Conservation (phyloP, 2,113 vertebrate species). For the Pandion haliaetus region DNA sequence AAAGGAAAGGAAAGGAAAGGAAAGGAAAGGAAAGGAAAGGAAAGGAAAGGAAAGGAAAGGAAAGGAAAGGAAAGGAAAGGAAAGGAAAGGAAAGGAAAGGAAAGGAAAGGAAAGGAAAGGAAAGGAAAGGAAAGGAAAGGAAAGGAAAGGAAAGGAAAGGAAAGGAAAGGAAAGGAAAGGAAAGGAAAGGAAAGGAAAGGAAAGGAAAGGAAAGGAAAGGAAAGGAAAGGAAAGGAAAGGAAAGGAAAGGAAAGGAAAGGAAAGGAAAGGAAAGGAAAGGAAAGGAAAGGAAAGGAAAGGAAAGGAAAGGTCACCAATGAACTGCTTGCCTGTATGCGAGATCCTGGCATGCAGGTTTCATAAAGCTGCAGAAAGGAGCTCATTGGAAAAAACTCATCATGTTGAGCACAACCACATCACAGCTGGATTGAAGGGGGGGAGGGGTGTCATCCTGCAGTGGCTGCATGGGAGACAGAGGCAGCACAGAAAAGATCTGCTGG, state of each 20-base stretch:
- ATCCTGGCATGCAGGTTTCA: neutral
- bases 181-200: too few relatives aligned
- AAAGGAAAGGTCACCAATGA: neutral
- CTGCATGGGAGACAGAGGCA: neutral
- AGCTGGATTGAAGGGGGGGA: neutral
- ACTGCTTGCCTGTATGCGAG: neutral
- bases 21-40: fast-evolving
- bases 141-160: too few relatives aligned
- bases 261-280: fast-evolving
- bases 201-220: fast-evolving
- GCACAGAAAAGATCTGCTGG: neutral
- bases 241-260: fast-evolving
- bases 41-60: too few relatives aligned
- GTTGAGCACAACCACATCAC: neutral
- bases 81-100: too few relatives aligned
- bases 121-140: too few relatives aligned
- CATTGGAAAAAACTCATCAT: neutral
- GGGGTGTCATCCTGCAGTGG: neutral
- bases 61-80: fast-evolving
- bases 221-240: too few relatives aligned
- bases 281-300: too few relatives aligned
- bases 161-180: fast-evolving
- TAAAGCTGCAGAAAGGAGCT: neutral
- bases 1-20: too few relatives aligned
- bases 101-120: too few relatives aligned